These are phyloP conservation scores for Helicoverpa zea DNA, from an alignment of 1,140 invertebrate genomes.

Conservation along the genomic window DNA sequence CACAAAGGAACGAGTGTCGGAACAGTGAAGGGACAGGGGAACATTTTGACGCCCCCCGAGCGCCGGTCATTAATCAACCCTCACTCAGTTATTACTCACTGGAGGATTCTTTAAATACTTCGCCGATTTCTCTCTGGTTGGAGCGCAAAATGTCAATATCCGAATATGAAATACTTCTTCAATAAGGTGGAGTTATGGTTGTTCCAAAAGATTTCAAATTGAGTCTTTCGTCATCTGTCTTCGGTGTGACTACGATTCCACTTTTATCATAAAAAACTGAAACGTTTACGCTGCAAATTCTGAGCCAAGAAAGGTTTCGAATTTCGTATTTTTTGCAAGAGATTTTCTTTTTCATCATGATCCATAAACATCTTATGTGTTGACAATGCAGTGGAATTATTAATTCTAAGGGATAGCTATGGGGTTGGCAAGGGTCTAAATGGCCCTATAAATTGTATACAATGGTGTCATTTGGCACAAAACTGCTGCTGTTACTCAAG, in stretches of 20 bases:
- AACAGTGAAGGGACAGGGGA: slow-evolving; percentile 39
- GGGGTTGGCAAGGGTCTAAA: slow-evolving; percentile 42
- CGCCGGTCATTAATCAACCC: slow-evolving; percentile 56
- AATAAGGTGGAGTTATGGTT: slow-evolving; percentile 31
- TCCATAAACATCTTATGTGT: slow-evolving; percentile 14
- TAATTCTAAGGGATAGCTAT: slow-evolving; percentile 26
- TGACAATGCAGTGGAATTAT: slow-evolving; percentile 12
- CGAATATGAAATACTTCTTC: slow-evolving; percentile 35
- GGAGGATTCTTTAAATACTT: slow-evolving; percentile 49
- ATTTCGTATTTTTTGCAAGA: not conserved
- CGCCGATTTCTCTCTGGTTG: slow-evolving; percentile 18
- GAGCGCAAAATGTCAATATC: slow-evolving; percentile 38
- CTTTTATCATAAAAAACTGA: not conserved
- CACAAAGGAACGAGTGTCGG: slow-evolving; percentile 43
- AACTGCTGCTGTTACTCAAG: slow-evolving; percentile 34
- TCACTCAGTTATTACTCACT: slow-evolving; percentile 48
- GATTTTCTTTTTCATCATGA: not conserved
- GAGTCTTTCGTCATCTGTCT: not conserved
- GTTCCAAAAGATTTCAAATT: slow-evolving; percentile 10
- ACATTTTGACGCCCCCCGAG: slow-evolving; percentile 50
- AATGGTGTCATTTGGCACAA: slow-evolving; percentile 43
- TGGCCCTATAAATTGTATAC: slow-evolving; percentile 42
- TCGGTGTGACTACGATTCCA: not conserved
- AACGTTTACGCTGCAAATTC: not conserved
- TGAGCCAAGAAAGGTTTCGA: not conserved